Base-by-base conservation (phyloP, 1,140 invertebrate genomes). In the Drosophila paulistorum region DNA sequence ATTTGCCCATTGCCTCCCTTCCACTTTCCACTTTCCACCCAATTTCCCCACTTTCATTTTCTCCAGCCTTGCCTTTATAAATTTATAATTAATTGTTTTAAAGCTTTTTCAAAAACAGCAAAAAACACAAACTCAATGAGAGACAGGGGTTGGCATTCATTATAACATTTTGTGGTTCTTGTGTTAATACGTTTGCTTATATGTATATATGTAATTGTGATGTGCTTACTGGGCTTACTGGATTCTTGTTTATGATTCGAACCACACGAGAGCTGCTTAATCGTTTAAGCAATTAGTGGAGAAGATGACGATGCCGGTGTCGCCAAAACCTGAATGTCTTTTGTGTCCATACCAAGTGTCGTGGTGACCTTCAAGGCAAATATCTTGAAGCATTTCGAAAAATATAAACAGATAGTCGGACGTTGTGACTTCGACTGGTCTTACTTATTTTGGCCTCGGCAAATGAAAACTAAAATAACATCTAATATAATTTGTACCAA, bases 71-170 rank as follows among this genome's bases (percentile, higher is more conserved):
- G 65, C 54, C 71, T 76, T 71, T 78, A 89, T 89, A 90, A 90
- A 90, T 90, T 75, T 87, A 83, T 90, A 90, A 90, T 90, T 90
- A 90, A 90, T 90, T 90, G 87, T 90, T 90, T 90, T 89, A 78
- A 81, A 79, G 74, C 82, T 78, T 74, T 79, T 65, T 74, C 68
- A 35, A 54, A 62, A 58, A 51, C 7, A 23, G n/a, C 7, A 20
- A 51, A 51, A 23, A 51, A 11, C 3, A 20, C 9, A 23, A 11
- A 23, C 2, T 10, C 64, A 61, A 65, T 79, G 59, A 57, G 39
- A 23, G 37, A 63, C 17, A 33, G 39, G 61, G 55, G 51, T 42
- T 35, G 42, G 37, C 48, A 10, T 60, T 68, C 68, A 68, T 64
- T 72, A 87, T 87, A 85, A 75, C 71, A 81, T 78, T 82, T 75